phyloP scores from a whole-genome alignment of 2,888 invertebrate genomes.

The Parnassius orleans region DNA sequence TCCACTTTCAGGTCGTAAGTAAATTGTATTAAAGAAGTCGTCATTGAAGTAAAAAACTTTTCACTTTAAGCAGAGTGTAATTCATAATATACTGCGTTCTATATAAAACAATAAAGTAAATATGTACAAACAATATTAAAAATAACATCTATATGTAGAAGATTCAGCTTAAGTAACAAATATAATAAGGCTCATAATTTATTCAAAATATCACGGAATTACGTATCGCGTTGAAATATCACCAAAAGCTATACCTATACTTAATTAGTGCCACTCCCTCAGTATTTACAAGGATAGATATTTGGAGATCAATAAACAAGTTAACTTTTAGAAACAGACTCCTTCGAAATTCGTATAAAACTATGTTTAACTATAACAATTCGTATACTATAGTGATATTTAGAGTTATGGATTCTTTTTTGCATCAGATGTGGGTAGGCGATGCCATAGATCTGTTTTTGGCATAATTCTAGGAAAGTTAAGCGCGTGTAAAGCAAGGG shows the following conservation, averaged over 20 bases:
- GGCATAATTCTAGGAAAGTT: conserved; percentile 68
- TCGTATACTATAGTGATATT: background rate
- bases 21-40: too few species aligned
- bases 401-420: conserved; percentile 51
- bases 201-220: conserved; percentile 75
- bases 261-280: conserved; percentile 44
- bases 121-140: conserved; percentile 60
- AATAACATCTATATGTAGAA: conserved; percentile 54
- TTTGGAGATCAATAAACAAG: conserved; percentile 68
- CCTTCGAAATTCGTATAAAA: conserved; percentile 18
- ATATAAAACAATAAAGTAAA: conserved; percentile 56
- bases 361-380: conserved; percentile 21
- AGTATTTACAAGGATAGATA: conserved; percentile 51
- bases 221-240: conserved; percentile 74
- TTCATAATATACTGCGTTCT: conserved; percentile 56
- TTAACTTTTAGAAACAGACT: conserved; percentile 33
- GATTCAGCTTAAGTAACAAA: conserved; percentile 40
- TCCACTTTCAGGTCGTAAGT: too few species aligned
- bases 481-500: conserved; percentile 62
- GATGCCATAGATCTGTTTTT: conserved; percentile 68
- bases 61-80: conserved; percentile 54
- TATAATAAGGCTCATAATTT: conserved; percentile 66
- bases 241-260: conserved; percentile 59
- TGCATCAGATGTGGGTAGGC: conserved; percentile 53
- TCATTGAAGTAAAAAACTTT: background rate